Evolutionary conservation across 1,140 invertebrate genomes (phyloP).

Genomic region (Eupeodes corollae): DNA sequence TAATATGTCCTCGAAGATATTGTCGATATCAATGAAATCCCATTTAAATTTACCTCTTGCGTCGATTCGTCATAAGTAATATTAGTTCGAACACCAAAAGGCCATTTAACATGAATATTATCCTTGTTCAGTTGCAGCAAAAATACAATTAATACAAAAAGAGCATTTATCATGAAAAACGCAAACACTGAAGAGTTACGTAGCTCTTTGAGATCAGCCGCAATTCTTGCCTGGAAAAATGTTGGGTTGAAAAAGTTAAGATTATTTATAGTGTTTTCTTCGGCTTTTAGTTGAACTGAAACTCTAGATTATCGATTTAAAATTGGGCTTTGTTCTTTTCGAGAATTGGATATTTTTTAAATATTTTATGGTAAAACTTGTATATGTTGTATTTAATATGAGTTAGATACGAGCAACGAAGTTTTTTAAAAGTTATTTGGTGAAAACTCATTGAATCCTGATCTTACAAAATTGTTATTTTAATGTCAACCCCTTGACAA

Average conservation of each 20-base stretch:
- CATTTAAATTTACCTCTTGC: conserved; percentile 64
- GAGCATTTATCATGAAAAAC: conserved; percentile 95
- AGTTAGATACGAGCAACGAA: too few species aligned
- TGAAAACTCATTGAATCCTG: too few species aligned
- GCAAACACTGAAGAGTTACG: conserved; percentile 88
- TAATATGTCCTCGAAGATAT: not conserved
- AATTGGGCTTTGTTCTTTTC: too few species aligned
- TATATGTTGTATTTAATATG: too few species aligned
- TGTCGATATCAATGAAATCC: conserved; percentile 1
- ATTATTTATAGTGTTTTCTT: too few species aligned
- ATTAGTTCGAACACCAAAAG: conserved; percentile 84
- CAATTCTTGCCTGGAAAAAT: conserved; percentile 68
- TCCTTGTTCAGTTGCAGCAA: conserved; percentile 95
- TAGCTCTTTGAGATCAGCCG: conserved; percentile 80
- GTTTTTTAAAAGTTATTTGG: too few species aligned
- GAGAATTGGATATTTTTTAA: too few species aligned
- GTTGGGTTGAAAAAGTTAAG: not conserved
- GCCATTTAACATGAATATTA: conserved; percentile 85
- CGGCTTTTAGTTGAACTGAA: too few species aligned
- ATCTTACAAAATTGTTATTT: too few species aligned
- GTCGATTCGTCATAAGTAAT: conserved; percentile 78
- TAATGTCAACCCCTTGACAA: too few species aligned
- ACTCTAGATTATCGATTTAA: too few species aligned
- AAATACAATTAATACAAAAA: conserved; percentile 96
- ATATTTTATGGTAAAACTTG: too few species aligned